These are phyloP conservation scores for Drosophila oshimai DNA, from an alignment of 1,140 invertebrate species.

Conservation along the genomic window DNA sequence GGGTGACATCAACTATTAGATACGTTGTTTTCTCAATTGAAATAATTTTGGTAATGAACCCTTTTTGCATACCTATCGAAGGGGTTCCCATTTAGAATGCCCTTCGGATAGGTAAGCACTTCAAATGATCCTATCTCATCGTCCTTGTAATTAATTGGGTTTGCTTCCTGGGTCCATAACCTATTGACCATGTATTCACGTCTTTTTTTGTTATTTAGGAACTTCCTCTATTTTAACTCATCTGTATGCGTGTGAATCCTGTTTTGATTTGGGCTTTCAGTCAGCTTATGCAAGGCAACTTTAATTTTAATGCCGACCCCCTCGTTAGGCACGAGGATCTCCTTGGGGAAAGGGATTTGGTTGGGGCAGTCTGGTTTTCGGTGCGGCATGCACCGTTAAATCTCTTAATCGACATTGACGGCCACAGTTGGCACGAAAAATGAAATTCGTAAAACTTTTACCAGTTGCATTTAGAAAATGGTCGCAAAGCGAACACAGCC, in stretches of 20 bases:
- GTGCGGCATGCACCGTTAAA: constrained; percentile 57
- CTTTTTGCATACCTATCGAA: too few species aligned
- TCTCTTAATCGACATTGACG: constrained; percentile 76
- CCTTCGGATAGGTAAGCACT: too few species aligned
- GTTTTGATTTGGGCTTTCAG: constrained; percentile 56
- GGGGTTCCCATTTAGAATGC: too few species aligned
- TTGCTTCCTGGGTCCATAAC: too few species aligned
- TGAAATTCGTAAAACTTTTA: constrained; percentile 65
- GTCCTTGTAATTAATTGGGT: too few species aligned
- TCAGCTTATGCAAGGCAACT: constrained; percentile 34
- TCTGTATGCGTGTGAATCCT: constrained; percentile 16
- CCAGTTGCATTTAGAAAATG: constrained; percentile 72
- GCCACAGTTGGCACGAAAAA: constrained; percentile 65
- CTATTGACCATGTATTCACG: too few species aligned
- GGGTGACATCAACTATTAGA: not conserved
- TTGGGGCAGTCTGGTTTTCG: not conserved
- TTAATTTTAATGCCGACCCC: constrained; percentile 45
- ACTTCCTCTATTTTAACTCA: too few species aligned
- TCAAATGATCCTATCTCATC: too few species aligned
- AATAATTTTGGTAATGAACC: too few species aligned
- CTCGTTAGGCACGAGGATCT: not conserved
- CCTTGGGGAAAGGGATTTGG: not conserved
- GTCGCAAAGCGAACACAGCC: not conserved
- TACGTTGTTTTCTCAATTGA: too few species aligned
- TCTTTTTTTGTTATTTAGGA: too few species aligned